Conservation (phyloP, 2,888 invertebrate genomes). For the Drosophila neonasuta region DNA sequence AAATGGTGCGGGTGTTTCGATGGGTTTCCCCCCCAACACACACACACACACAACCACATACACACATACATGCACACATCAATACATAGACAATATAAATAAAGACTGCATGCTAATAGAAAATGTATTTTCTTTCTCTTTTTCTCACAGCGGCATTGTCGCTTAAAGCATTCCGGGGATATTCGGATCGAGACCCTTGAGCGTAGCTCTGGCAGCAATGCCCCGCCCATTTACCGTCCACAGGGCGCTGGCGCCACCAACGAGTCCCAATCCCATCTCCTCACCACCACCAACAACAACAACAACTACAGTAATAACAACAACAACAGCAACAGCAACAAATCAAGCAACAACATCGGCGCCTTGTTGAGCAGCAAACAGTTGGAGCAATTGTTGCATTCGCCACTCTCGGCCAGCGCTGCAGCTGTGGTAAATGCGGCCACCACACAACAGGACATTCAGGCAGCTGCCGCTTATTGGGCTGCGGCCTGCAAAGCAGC, state of each 20-base stretch:
- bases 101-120: constrained; percentile 25
- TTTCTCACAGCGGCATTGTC: constrained; percentile 87
- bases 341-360: constrained; percentile 40
- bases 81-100: constrained; percentile 16
- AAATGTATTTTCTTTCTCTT: constrained; percentile 7
- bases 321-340: constrained; percentile 38
- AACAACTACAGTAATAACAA: constrained; percentile 48
- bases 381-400: constrained; percentile 64
- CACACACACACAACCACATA: constrained; percentile 32
- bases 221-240: constrained; percentile 79
- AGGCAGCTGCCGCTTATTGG: constrained; percentile 76
- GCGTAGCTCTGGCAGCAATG: constrained; percentile 63
- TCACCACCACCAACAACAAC: constrained; percentile 37
- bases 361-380: constrained; percentile 68
- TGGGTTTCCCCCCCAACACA: constrained; percentile 46
- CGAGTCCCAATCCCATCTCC: constrained; percentile 58
- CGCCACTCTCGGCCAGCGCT: constrained; percentile 67
- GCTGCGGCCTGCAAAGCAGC: constrained; percentile 75
- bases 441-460: constrained; percentile 74
- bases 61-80: constrained; percentile 32
- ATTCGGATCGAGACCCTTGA: constrained; percentile 86
- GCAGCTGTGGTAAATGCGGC: constrained; percentile 74
- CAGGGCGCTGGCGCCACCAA: constrained; percentile 75
- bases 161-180: constrained; percentile 89
- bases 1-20: constrained; percentile 66